phyloP scores from a whole-genome alignment of 1,140 invertebrate species.

The Drosophila setifemur region DNA sequence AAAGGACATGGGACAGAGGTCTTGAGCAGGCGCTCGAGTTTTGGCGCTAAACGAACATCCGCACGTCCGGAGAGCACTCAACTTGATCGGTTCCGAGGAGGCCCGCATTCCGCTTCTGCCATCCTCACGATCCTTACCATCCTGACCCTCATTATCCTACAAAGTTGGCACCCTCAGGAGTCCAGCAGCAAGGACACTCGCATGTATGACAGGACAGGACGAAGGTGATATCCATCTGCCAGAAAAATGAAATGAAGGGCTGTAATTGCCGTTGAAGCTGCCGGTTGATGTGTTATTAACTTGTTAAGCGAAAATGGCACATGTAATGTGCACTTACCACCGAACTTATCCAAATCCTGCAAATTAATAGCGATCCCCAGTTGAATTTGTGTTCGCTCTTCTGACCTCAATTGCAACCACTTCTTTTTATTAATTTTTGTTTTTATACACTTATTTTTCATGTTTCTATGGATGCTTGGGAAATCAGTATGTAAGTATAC shows the following conservation, averaged over 20 bases:
- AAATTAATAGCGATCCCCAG: constrained; percentile 2
- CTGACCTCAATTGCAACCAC: neutral
- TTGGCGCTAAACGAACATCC: constrained; percentile 67
- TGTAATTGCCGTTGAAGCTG: constrained; percentile 68
- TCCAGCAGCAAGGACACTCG: constrained; percentile 59
- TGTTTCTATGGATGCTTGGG: neutral
- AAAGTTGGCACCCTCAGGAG: constrained; percentile 73
- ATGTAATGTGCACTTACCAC: constrained; percentile 36
- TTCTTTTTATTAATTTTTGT: constrained; percentile 20
- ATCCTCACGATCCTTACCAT: neutral
- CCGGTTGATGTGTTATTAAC: constrained; percentile 61
- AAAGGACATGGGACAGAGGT: neutral
- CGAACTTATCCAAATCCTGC: constrained; percentile 29
- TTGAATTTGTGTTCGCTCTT: constrained; percentile 38
- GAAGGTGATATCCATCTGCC: constrained; percentile 53
- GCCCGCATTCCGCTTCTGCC: constrained; percentile 55
- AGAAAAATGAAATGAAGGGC: constrained; percentile 41
- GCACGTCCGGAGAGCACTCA: neutral
- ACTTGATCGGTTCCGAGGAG: constrained; percentile 7
- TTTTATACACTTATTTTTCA: constrained; percentile 13
- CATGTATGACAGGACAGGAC: constrained; percentile 11
- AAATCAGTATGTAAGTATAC: constrained; percentile 54
- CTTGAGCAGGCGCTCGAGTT: constrained; percentile 54
- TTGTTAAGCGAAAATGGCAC: constrained; percentile 66
- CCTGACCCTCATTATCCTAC: constrained; percentile 76